Conservation (phyloP, 1,140 invertebrate genomes). For the Drosophila suzukii region DNA sequence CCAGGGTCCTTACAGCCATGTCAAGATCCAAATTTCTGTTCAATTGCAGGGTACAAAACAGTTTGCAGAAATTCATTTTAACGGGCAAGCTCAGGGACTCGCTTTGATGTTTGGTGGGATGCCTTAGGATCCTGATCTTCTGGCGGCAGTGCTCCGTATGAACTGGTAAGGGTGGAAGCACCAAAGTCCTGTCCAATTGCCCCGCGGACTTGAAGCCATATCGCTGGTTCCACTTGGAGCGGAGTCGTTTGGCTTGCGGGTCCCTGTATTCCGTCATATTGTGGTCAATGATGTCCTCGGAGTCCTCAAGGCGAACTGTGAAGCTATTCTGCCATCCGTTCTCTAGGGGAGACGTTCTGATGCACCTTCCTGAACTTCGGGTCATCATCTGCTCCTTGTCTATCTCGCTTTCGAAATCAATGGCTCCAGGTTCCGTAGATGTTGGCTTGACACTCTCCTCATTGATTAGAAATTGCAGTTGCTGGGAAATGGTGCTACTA, state of each 20-base stretch:
- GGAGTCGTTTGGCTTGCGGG: slow-evolving; percentile 28
- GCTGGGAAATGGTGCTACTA: slow-evolving; percentile 12
- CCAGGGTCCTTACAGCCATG: background rate
- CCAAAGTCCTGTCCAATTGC: slow-evolving; percentile 1
- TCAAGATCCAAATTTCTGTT: slow-evolving; percentile 15
- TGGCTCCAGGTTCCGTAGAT: background rate
- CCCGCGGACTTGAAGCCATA: background rate
- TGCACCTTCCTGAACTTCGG: too few relatives aligned
- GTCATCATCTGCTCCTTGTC: slow-evolving; percentile 1
- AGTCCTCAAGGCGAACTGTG: slow-evolving; percentile 14
- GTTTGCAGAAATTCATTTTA: slow-evolving; percentile 19
- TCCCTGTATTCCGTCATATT: slow-evolving; percentile 38
- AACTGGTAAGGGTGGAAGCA: slow-evolving; percentile 20
- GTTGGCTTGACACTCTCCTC: background rate
- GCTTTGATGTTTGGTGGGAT: slow-evolving; percentile 6
- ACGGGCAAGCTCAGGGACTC: slow-evolving; percentile 22
- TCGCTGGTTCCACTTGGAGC: slow-evolving; percentile 2
- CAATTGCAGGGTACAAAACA: slow-evolving; percentile 31
- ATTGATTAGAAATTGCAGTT: slow-evolving; percentile 6
- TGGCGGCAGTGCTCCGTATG: slow-evolving; percentile 24
- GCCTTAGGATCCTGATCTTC: slow-evolving; percentile 41
- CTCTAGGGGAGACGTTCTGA: background rate
- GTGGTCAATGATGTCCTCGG: slow-evolving; percentile 29
- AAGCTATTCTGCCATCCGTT: slow-evolving; percentile 28
- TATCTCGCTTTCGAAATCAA: slow-evolving; percentile 42